phyloP scores from a whole-genome alignment of 2,113 vertebrate species.

The Oreocharis arfaki region DNA sequence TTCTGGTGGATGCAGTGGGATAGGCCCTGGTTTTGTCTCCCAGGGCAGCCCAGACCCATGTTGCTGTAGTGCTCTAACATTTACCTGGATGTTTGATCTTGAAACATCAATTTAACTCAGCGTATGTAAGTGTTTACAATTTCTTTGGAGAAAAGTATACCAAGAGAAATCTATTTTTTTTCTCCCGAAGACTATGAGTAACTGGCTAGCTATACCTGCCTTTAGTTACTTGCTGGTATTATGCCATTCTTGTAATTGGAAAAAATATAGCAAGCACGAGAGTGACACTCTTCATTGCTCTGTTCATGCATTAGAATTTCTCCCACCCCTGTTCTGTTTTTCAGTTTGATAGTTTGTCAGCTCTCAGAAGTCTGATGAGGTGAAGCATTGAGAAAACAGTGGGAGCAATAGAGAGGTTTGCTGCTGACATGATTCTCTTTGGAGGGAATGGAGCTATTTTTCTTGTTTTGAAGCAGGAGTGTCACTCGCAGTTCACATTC shows the following conservation, averaged over 20 bases:
- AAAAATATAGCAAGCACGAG: background rate
- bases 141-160: background rate
- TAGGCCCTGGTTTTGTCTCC: background rate
- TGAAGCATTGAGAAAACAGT: background rate
- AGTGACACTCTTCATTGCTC: background rate
- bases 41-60: accelerated
- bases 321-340: background rate
- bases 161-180: background rate
- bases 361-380: background rate
- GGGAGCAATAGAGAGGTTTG: background rate
- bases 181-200: background rate
- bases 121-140: background rate
- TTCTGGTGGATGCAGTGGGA: background rate
- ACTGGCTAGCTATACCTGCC: background rate
- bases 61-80: background rate
- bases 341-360: background rate
- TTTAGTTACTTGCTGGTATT: background rate
- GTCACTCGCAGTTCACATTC: background rate
- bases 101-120: background rate
- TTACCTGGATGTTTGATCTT: background rate
- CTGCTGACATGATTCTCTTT: background rate
- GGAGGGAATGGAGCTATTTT: background rate
- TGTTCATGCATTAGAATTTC: background rate
- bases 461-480: background rate
- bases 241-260: background rate